phyloP scores from a whole-genome alignment of 2,797 vertebrate genomes.

The Crocodylus rhombifer region DNA sequence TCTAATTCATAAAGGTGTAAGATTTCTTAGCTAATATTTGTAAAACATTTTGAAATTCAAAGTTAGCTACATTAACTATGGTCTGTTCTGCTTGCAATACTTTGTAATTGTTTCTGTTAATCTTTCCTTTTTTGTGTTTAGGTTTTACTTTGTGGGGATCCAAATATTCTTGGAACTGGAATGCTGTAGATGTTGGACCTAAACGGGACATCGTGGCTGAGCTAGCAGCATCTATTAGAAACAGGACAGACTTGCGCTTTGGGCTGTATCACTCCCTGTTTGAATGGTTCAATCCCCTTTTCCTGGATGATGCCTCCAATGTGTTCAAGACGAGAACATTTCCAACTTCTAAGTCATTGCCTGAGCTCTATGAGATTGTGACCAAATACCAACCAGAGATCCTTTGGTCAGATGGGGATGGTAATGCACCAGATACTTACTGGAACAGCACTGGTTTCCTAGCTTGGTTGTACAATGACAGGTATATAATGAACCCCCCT shows the following conservation, averaged over 20 bases:
- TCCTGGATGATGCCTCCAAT: conserved; percentile 83
- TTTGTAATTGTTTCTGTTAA: neutral
- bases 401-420: conserved; percentile 95
- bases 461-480: conserved; percentile 98
- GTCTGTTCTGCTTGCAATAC: neutral
- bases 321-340: conserved; percentile 86
- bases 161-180: conserved; percentile 95
- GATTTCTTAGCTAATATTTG: neutral
- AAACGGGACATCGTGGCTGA: conserved; percentile 90
- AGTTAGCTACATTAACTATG: neutral
- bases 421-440: conserved; percentile 88
- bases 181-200: conserved; percentile 90
- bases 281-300: conserved; percentile 97
- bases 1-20: neutral
- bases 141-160: conserved; percentile 97
- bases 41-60: neutral
- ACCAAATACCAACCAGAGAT: conserved; percentile 90
- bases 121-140: conserved; percentile 66
- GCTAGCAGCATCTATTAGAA: conserved; percentile 85
- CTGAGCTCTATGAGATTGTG: conserved; percentile 93
- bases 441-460: conserved; percentile 98
- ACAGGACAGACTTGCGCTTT: conserved; percentile 84
- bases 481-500: conserved; percentile 76
- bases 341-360: conserved; percentile 87
- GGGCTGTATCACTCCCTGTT: conserved; percentile 97